A percentile compares a stretch with the other conserved stretches of the same genome.
phyloP scores from a whole-genome alignment of 2,888 invertebrate species.

The Drosophila infuscata region DNA sequence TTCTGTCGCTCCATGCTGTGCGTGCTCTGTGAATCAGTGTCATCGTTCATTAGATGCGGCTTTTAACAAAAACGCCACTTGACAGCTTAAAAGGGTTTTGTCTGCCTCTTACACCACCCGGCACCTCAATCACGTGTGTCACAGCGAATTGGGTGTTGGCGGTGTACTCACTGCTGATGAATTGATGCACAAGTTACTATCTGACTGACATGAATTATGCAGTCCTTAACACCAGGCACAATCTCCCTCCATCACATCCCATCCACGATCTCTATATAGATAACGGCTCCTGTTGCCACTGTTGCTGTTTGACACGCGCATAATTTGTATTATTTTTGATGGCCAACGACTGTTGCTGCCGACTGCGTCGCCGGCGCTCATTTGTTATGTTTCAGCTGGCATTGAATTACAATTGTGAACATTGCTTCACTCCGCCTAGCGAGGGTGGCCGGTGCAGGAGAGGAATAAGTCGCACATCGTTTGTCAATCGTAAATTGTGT shows the following conservation, averaged over 20 bases:
- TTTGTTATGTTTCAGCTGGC: constrained; percentile 60
- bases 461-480: constrained; percentile 56
- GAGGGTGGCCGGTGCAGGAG: no score
- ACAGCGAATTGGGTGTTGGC: constrained; percentile 35
- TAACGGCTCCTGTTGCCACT: constrained; percentile 36
- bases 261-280: neutral
- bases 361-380: constrained; percentile 29
- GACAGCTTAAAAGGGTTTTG: constrained; percentile 80
- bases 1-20: constrained; percentile 1
- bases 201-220: constrained; percentile 40
- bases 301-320: constrained; percentile 52
- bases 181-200: constrained; percentile 50
- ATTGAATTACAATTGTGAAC: constrained; percentile 57
- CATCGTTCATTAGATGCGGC: constrained; percentile 70
- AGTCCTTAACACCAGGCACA: constrained; percentile 4
- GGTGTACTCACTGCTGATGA: constrained; percentile 37
- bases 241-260: neutral
- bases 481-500: constrained; percentile 74
- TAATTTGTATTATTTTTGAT: constrained; percentile 67
- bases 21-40: constrained; percentile 46
- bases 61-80: constrained; percentile 62
- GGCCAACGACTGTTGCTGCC: constrained; percentile 55
- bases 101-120: constrained; percentile 3
- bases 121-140: constrained; percentile 46
- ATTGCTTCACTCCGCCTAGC: constrained; percentile 28